Evolutionary conservation across 2,888 invertebrate genomes (phyloP).

Genomic region (Fabriciana adippe): DNA sequence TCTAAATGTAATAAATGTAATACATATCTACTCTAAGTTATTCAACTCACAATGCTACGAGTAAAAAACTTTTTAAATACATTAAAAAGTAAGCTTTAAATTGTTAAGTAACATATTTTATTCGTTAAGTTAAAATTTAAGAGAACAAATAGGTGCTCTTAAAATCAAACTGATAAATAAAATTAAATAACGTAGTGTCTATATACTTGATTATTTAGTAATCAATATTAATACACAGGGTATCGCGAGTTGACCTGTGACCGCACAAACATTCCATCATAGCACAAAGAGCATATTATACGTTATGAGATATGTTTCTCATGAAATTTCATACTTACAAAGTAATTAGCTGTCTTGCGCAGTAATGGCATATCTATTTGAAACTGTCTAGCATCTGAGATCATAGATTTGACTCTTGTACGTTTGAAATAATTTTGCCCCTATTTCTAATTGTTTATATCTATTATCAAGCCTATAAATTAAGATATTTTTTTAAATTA

Average conservation of each 20-base stretch:
- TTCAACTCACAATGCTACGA: no score
- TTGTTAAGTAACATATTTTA: no score
- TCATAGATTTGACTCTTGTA: background rate
- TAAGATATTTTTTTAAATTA: no score
- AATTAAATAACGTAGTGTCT: constrained; percentile 5
- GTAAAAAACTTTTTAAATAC: no score
- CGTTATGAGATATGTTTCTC: background rate
- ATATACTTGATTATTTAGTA: constrained; percentile 45
- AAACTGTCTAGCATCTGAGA: background rate
- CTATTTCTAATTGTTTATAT: no score
- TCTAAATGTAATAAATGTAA: no score
- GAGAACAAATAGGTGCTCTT: background rate
- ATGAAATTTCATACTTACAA: background rate
- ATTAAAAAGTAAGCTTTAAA: no score
- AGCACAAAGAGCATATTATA: constrained; percentile 7
- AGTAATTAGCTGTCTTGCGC: background rate
- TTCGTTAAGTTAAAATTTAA: no score
- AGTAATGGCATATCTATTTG: constrained; percentile 29
- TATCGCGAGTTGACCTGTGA: constrained; percentile 47
- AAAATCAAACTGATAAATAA: constrained; percentile 3
- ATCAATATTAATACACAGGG: constrained; percentile 48
- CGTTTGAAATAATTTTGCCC: no score
- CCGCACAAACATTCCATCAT: constrained; percentile 7
- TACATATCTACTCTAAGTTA: no score
- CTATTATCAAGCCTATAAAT: no score